Percentiles rank a stretch among this genome's conserved stretches.
These are phyloP conservation scores for Euwallacea fornicatus DNA, from an alignment of 1,140 invertebrate species.

Conservation along the genomic window DNA sequence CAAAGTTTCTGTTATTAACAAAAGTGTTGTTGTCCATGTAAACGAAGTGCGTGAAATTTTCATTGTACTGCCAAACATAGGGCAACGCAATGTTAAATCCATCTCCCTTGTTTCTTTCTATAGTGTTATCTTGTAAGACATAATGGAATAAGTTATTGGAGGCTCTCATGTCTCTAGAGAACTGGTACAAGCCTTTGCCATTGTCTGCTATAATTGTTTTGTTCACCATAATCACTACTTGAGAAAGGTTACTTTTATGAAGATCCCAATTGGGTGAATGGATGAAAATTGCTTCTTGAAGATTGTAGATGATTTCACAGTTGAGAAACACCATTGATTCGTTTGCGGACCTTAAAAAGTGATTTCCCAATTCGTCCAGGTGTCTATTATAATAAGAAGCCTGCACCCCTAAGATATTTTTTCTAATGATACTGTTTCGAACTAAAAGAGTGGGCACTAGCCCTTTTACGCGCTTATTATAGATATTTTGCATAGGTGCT, in stretches of 20 bases:
- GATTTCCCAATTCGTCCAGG: conserved; percentile 78
- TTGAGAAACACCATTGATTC: conserved; percentile 79
- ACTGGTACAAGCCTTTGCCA: conserved; percentile 81
- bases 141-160: conserved; percentile 96
- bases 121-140: conserved; percentile 82
- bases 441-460: conserved; percentile 74
- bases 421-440: conserved; percentile 71
- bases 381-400: conserved; percentile 89
- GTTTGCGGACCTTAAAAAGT: conserved; percentile 84
- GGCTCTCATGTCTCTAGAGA: conserved; percentile 84
- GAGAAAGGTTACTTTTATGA: conserved; percentile 77
- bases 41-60: conserved; percentile 90
- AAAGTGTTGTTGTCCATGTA: conserved; percentile 86
- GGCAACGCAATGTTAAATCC: conserved; percentile 85
- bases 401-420: conserved; percentile 80
- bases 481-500: conserved; percentile 69
- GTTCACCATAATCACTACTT: conserved; percentile 85
- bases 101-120: conserved; percentile 80
- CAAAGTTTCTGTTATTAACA: conserved; percentile 82
- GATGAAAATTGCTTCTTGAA: conserved; percentile 76
- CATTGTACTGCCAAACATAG: conserved; percentile 94
- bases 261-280: conserved; percentile 84
- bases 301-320: conserved; percentile 79
- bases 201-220: conserved; percentile 81
- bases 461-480: conserved; percentile 71